Base-by-base conservation (phyloP, 1,140 invertebrate species). In the Adoxophyes honmai region DNA sequence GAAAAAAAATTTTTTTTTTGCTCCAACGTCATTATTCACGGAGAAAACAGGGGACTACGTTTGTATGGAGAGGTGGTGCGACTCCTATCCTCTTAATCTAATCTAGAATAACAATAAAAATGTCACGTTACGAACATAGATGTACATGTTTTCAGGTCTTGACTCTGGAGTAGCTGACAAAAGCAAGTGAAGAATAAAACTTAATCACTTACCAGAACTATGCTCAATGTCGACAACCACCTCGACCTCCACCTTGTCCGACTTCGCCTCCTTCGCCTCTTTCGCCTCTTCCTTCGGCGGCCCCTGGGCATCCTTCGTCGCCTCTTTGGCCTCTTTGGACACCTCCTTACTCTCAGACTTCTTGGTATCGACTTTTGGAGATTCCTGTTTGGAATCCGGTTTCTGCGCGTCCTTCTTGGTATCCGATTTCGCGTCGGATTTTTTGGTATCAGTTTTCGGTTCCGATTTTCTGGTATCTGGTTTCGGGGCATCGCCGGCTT, bases 401-500 rank as follows among this genome's bases (percentile, higher is more conserved):
- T 71, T 74, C 18, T 61, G 72, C 5, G 38, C 53, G 33, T 39
- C 18, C 28, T 55, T 7, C 13, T 65, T 59, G 16, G 14, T 10
- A 10, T 21, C 18, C 6, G 42, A 5, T 48, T 48, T 48, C 0
- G 9, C n/a, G 4, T 48, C 42, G 1, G 37, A 13, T 15, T 28
- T 28, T 6, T 39, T 39, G 21, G 21, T 28, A 6, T 28, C 21
- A 1, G 21, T 2, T 28, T 28, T 28, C 21, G 21, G 21, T 28
- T 28, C 21, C 3, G 42, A 0, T 48, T 48, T 28, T 48, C 21
- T 33, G 18, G 18, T 21, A n/a, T 28, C 21, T 6, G 80, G 79
- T 70, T 75, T 81, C 0, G 81, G 79, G 0, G 77, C 82, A 42
- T 80, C 74, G 0, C 81, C 77, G 0, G 62, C 11, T 0, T 60